Evolutionary conservation across 2,113 vertebrate genomes (phyloP), one percentile per base, ranked within the genome.

Genomic region (Mirza zaza): DNA sequence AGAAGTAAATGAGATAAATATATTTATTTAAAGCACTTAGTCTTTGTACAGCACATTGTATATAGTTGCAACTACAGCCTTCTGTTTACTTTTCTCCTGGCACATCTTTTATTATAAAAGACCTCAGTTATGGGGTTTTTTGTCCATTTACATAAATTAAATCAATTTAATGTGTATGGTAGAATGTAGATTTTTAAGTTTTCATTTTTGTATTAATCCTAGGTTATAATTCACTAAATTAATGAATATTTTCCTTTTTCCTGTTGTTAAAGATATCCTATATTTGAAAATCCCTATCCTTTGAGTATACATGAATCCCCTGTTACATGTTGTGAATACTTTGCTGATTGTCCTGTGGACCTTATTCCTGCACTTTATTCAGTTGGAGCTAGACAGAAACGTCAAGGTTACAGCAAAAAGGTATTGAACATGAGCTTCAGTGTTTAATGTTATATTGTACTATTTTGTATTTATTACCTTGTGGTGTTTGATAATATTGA

Each of bases 361-460:
- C 99, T 99, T 98, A 99, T 99, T 98, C 99, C 99, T 99, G 99
- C 99, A 98, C 99, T 99, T 98, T 99, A 99, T 98, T 99, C 99
- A 90, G 99, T 99, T 96, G 99, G 99, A 89, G 99, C 99, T 57
- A 99, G 99, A 97, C 99, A 99, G 98, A 99, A 99, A 97, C 99
- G 99, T 97, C 99, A 99, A 98, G 99, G 99, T 96, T 99, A 99
- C 98, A 99, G 99, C 98, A 99, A 99, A 99, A 99, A 99, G 99
- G 99, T 99, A 98, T 34, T 42, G 45, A 81, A 71, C 25, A n/a
- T 65, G 36, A 89, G 18, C 92, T 90, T 89, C n/a, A 73, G 21
- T 96, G 65, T 76, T 73, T 83, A 79, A 45, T 93, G 75, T 87
- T 91, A 21, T 8, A 32, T 87, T 52, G 87, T 81, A 77, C 15